Base-by-base conservation (phyloP, 2,113 vertebrate species). In the Patagioenas fasciata region DNA sequence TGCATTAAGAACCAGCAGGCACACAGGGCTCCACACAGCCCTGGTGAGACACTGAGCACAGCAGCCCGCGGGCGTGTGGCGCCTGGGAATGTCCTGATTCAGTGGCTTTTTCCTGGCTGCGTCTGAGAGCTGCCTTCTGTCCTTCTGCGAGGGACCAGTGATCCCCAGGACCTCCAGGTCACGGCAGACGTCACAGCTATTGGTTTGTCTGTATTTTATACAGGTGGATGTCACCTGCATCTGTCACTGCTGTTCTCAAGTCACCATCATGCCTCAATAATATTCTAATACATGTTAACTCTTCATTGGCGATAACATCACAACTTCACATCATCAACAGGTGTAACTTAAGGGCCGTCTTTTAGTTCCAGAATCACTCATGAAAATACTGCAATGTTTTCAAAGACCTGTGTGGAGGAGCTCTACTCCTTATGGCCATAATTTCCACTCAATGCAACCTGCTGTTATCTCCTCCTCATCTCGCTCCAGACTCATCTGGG, bases 21-120 rank as follows among this genome's bases (percentile, higher is more conserved):
- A 19, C 0, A 1, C 23, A 7, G 2, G 3, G 12, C 4, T 38
- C 82, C 29, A 4, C 4, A 2, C 40, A 48, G 40, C 61, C 48
- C 56, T 44, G 6, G 21, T 13, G 50, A 12, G 47, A 16, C 15
- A 13, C 50, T 3, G 10, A 42, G 67, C 28, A n/a, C 38, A 20
- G 36, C 34, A 15, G 20, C 61, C n/a, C 3, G 0, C 64, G 25
- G 44, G 19, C 2, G 31, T 15, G 13, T 2, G 0, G 36, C 16
- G 9, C 44, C 32, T 34, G 0, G 28, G 38, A n/a, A 38, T 5
- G 3, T 23, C 23, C 21, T 2, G 7, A 11, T 40, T 24, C 23
- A 3, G 38, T 18, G 32, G 17, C 28, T 21, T 26, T 44, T 32
- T 18, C 85, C 19, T 10, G 36, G 38, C n/a, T 48, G 15, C 14